Evolutionary conservation across 2,888 invertebrate genomes (phyloP).

Genomic region (Yponomeuta plumbellus): DNA sequence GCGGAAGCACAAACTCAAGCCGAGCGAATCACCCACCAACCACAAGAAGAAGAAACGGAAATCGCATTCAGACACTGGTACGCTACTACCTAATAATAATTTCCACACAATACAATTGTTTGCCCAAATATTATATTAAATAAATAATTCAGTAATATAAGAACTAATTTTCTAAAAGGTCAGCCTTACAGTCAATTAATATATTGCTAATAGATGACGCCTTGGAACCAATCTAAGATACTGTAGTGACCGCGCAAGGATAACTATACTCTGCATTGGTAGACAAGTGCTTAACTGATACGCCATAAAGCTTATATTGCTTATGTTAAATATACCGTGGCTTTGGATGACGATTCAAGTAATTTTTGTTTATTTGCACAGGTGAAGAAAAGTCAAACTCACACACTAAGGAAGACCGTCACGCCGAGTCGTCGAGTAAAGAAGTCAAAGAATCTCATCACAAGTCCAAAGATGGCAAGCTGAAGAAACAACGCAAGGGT

Average conservation of each 20-base stretch:
- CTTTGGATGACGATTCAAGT: neutral
- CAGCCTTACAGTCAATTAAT: no score
- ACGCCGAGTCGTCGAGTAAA: constrained; percentile 29
- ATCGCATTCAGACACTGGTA: constrained; percentile 53
- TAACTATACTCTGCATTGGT: no score
- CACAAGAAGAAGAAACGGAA: constrained; percentile 62
- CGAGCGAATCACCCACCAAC: constrained; percentile 51
- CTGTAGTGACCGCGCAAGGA: no score
- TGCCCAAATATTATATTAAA: no score
- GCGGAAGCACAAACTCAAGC: constrained; percentile 62
- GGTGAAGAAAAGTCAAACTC: constrained; percentile 54
- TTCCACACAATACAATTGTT: no score
- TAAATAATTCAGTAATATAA: no score
- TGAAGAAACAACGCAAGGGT: constrained; percentile 64
- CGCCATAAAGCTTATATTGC: no score
- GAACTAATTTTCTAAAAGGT: no score
- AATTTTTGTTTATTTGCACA: constrained; percentile 28
- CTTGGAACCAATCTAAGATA: neutral
- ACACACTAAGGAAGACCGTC: constrained; percentile 30
- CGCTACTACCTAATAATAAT: neutral
- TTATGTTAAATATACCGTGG: no score
- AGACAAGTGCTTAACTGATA: no score
- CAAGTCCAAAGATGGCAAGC: constrained; percentile 56
- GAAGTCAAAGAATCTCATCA: constrained; percentile 63
- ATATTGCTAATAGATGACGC: neutral